Conservation (phyloP, 1,140 invertebrate genomes). For the Sipha flava region DNA sequence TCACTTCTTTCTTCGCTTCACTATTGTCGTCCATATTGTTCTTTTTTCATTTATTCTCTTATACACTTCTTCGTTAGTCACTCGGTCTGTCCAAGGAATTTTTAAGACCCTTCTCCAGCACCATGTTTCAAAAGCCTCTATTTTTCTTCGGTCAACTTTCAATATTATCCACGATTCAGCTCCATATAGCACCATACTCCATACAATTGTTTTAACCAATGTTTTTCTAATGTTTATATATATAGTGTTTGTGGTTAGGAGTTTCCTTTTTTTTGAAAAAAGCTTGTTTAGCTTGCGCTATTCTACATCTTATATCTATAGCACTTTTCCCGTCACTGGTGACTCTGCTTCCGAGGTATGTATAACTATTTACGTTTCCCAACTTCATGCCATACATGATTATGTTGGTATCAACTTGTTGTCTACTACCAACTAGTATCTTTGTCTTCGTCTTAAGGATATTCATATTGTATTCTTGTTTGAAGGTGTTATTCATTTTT, state of each 20-base stretch:
- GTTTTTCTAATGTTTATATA: background rate
- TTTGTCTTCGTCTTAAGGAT: conserved; percentile 20
- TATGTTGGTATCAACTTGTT: background rate
- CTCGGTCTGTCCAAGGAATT: conserved; percentile 28
- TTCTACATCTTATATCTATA: conserved; percentile 19
- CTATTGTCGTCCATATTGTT: too few relatives aligned
- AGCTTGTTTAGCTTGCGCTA: background rate
- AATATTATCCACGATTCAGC: conserved; percentile 38
- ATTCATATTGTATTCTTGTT: conserved; percentile 3
- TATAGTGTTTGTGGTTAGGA: background rate
- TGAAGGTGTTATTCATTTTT: conserved; percentile 2
- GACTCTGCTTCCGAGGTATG: background rate
- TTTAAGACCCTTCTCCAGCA: conserved; percentile 37
- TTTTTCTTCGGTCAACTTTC: conserved; percentile 29
- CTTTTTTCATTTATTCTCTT: too few relatives aligned
- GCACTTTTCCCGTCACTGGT: background rate
- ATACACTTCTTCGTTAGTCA: background rate
- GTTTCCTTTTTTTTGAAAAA: conserved; percentile 25
- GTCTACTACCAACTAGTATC: background rate
- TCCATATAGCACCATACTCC: conserved; percentile 21
- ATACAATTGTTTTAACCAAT: conserved; percentile 3
- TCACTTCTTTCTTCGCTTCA: too few relatives aligned
- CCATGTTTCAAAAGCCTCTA: conserved; percentile 40
- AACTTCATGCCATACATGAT: background rate
- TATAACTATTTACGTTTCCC: background rate